Percentiles rank a stretch among this genome's conserved stretches.
These are phyloP conservation scores for Myotis brandtii DNA, from an alignment of 2,113 vertebrate genomes.

Conservation along the genomic window DNA sequence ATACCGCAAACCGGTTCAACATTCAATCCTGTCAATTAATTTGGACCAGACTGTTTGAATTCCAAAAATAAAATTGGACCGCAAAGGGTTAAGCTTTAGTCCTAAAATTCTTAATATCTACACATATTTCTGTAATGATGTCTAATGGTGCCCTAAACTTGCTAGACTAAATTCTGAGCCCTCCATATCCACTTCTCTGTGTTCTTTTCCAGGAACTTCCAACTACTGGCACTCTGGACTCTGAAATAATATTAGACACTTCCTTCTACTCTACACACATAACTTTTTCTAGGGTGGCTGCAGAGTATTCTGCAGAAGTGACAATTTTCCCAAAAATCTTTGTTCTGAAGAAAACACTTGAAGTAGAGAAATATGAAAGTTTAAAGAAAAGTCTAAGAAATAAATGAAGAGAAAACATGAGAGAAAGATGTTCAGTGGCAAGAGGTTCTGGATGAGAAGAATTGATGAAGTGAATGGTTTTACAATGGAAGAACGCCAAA, in stretches of 20 bases:
- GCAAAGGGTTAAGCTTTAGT: background rate
- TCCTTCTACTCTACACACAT: background rate
- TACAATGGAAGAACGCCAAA: background rate
- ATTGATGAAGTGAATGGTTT: background rate
- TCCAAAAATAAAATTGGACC: too few relatives aligned
- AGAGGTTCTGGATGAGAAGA: constrained; percentile 19
- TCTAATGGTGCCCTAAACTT: background rate
- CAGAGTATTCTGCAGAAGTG: background rate
- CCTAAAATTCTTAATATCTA: background rate
- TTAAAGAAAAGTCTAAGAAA: constrained; percentile 40
- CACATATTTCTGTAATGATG: background rate
- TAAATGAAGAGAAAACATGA: background rate
- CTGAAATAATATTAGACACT: background rate
- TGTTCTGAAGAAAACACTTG: background rate
- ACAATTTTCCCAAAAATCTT: background rate
- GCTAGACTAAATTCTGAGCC: background rate
- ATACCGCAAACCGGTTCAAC: too few relatives aligned
- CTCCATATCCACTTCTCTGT: background rate
- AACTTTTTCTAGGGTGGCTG: background rate
- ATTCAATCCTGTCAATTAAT: too few relatives aligned
- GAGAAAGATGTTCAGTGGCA: background rate
- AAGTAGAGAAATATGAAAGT: background rate
- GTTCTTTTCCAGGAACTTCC: background rate
- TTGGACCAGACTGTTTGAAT: too few relatives aligned
- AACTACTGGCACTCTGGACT: background rate